A percentile compares a stretch with the other conserved stretches of the same genome.
phyloP scores from a whole-genome alignment of 2,888 invertebrate genomes.

The Congeria kusceri region DNA sequence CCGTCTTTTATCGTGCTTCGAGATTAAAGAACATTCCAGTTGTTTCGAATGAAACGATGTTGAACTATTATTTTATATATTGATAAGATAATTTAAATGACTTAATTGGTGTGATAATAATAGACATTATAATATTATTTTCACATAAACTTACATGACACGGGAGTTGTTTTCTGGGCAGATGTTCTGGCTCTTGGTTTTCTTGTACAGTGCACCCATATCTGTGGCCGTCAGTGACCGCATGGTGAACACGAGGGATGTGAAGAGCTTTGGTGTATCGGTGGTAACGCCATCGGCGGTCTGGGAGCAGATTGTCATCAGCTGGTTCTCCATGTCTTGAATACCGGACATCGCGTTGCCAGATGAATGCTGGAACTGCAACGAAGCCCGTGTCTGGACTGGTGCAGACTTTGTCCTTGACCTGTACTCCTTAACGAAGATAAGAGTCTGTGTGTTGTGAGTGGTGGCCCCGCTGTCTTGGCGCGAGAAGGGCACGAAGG shows the following conservation, averaged over 20 bases:
- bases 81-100: no score
- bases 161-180: slow-evolving; percentile 72
- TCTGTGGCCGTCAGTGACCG: slow-evolving; percentile 81
- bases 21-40: no score
- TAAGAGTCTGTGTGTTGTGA: slow-evolving; percentile 83
- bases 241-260: slow-evolving; percentile 85
- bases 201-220: slow-evolving; percentile 77
- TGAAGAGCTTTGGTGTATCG: slow-evolving; percentile 86
- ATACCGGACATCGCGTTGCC: slow-evolving; percentile 31
- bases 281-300: slow-evolving; percentile 84
- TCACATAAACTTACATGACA: slow-evolving; percentile 66
- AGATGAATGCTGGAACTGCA: slow-evolving; percentile 71
- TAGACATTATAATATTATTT: not conserved
- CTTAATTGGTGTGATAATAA: no score
- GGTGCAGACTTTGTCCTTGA: slow-evolving; percentile 56
- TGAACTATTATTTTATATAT: not conserved
- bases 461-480: slow-evolving; percentile 86
- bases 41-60: no score
- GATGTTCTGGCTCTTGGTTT: slow-evolving; percentile 63
- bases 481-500: slow-evolving; percentile 90
- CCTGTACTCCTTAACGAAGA: slow-evolving; percentile 65
- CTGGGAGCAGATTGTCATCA: slow-evolving; percentile 73
- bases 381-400: slow-evolving; percentile 86
- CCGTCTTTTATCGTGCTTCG: no score
- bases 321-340: slow-evolving; percentile 62